A percentile compares a stretch with the other conserved stretches of the same genome.
Evolutionary conservation across 2,797 vertebrate species (phyloP).

Genomic region (Etheostoma nigrum): DNA sequence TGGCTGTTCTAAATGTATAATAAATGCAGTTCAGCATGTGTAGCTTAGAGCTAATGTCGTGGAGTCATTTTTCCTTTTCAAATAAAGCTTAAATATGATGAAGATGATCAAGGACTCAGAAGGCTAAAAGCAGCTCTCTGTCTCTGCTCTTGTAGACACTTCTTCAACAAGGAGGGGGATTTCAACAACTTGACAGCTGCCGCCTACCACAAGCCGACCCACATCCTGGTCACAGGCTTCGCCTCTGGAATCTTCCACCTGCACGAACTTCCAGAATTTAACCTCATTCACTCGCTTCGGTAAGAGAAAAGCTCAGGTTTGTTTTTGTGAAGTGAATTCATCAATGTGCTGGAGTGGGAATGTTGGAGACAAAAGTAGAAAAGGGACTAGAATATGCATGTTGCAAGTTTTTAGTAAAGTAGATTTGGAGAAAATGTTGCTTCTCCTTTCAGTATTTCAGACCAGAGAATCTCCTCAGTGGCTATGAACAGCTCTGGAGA

Average conservation of each 20-base stretch:
- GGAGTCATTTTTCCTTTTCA: neutral
- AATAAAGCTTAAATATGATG: neutral
- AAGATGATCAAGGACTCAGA: neutral
- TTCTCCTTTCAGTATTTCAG: conserved; percentile 89
- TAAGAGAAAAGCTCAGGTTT: conserved; percentile 43
- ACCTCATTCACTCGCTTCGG: conserved; percentile 97
- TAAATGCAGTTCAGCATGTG: neutral
- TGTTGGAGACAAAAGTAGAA: too few species aligned
- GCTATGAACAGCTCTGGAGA: conserved; percentile 92
- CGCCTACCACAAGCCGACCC: conserved; percentile 90
- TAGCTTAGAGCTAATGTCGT: neutral
- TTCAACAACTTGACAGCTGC: conserved; percentile 92
- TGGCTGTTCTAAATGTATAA: conserved; percentile 26
- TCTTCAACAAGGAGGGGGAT: conserved; percentile 96
- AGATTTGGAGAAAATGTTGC: too few species aligned
- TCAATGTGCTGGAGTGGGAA: too few species aligned
- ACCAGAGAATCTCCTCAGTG: conserved; percentile 91
- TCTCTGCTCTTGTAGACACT: conserved; percentile 83
- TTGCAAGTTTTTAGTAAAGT: too few species aligned
- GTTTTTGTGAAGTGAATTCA: too few species aligned
- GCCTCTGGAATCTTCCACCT: conserved; percentile 97
- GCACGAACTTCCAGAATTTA: conserved; percentile 96
- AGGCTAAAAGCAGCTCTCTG: too few species aligned
- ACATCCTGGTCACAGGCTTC: conserved; percentile 94
- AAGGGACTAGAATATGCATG: too few species aligned